Evolutionary conservation across 2,113 vertebrate genomes (phyloP).

Genomic region (Vombatus ursinus): DNA sequence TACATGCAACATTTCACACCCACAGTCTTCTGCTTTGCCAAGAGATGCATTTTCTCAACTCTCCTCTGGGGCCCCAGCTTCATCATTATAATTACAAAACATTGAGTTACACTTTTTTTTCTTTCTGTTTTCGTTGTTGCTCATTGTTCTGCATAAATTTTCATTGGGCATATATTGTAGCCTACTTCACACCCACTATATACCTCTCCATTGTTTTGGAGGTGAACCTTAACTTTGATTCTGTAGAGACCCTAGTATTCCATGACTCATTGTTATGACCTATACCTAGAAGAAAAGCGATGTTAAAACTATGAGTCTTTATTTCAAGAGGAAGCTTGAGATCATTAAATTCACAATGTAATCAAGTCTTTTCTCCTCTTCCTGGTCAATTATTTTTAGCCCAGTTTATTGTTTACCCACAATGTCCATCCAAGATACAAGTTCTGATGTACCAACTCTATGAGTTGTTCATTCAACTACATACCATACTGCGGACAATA

Average conservation of each 20-base stretch:
- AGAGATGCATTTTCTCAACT: background rate
- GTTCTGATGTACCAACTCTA: background rate
- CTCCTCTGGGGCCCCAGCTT: background rate
- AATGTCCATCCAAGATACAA: background rate
- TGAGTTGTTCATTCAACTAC: background rate
- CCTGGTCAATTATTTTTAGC: background rate
- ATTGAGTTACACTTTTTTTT: background rate
- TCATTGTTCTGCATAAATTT: background rate
- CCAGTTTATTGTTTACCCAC: background rate
- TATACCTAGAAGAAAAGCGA: background rate
- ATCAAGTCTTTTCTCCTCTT: background rate
- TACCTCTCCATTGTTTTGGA: background rate
- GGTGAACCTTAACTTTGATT: background rate
- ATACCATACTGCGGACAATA: background rate
- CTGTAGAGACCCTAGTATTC: background rate
- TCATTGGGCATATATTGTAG: background rate
- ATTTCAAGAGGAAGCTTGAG: background rate
- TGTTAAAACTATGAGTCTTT: background rate
- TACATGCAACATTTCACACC: background rate
- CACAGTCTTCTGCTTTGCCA: background rate
- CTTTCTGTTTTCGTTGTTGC: background rate
- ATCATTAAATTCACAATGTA: background rate
- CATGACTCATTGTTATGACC: background rate
- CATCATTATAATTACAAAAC: background rate
- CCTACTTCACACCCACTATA: background rate